Evolutionary conservation across 2,797 vertebrate species (phyloP).

Genomic region (Otus scops): DNA sequence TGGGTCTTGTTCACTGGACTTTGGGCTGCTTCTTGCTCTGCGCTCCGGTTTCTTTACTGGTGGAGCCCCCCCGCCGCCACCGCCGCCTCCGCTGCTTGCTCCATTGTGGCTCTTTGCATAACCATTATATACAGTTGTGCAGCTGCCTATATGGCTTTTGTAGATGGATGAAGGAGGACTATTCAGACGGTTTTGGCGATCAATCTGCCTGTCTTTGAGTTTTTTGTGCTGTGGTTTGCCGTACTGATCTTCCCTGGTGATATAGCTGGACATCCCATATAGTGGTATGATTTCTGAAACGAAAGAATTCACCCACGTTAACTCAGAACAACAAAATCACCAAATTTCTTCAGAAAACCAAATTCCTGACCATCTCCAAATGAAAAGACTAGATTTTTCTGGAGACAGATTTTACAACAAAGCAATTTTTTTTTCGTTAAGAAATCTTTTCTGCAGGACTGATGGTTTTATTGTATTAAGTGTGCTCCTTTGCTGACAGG

Average conservation of each 20-base stretch:
- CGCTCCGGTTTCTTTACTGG: constrained; percentile 88
- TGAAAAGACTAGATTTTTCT: not conserved
- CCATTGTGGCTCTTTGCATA: constrained; percentile 83
- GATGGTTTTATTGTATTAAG: not conserved
- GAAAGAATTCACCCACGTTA: not conserved
- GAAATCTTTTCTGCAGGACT: not conserved
- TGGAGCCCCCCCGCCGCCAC: constrained; percentile 41
- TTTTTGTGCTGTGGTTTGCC: constrained; percentile 95
- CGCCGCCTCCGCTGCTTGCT: constrained; percentile 73
- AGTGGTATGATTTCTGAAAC: constrained; percentile 91
- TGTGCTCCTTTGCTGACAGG: not conserved
- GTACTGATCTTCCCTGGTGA: constrained; percentile 91
- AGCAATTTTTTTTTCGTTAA: not conserved
- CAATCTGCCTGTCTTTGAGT: constrained; percentile 89
- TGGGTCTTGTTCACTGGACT: constrained; percentile 87
- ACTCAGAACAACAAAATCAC: not conserved
- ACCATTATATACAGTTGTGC: constrained; percentile 86
- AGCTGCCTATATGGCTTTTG: constrained; percentile 82
- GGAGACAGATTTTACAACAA: not conserved
- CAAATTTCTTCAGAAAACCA: accelerated
- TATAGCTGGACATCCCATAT: constrained; percentile 94
- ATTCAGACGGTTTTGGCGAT: constrained; percentile 93
- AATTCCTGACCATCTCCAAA: not conserved
- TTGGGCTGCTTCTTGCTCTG: constrained; percentile 91
- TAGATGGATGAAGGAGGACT: constrained; percentile 91